Base-by-base conservation (phyloP, 2,888 invertebrate species). In the Sympetrum striolatum region DNA sequence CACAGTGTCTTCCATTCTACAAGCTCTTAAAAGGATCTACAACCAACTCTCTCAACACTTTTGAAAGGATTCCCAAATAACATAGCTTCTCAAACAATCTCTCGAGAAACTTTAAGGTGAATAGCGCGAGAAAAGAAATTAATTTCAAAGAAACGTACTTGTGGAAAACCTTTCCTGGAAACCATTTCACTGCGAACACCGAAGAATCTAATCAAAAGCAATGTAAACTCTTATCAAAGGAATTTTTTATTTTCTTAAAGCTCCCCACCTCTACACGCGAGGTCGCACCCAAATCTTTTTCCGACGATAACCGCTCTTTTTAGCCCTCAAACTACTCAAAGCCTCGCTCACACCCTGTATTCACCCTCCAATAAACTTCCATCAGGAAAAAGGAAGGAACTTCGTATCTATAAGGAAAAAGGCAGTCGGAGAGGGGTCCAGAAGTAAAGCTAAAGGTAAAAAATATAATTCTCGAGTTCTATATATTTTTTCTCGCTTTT, bases 311-410 rank as follows among this genome's bases (percentile, higher is more conserved):
- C 86, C 14, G n/a, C 86, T 82, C 82, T 82, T 82, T 86, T 86
- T 86, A 31, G n/a, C 31, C 35, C 64, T 58, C 86, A 53, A 58
- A 82, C 82, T 82, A 82, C 82, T 82, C 82, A 64, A 86, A 60
- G 64, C 86, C 60, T 86, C 86, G 60, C 86, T 86, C 86, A 86
- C 86, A 86, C 86, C 86, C 86, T 86, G 86, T 86, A 86, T 86
- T 60, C 86, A 64, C 86, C 86, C 86, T 86, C 86, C 86, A 86
- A 86, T 86, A 86, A 86, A 86, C 86, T 86, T 86, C 86, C 86
- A 86, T 86, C 86, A 86, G 86, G 86, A 86, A 86, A 86, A 60
- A 86, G 86, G 86, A 86, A 86, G 86, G 86, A 86, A 86, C 37
- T 86, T 86, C 86, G 86, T 60, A 86, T 86, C 86, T 39, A 86